These are phyloP conservation scores for Idaea biselata DNA, from an alignment of 2,888 invertebrate genomes.

Conservation along the genomic window DNA sequence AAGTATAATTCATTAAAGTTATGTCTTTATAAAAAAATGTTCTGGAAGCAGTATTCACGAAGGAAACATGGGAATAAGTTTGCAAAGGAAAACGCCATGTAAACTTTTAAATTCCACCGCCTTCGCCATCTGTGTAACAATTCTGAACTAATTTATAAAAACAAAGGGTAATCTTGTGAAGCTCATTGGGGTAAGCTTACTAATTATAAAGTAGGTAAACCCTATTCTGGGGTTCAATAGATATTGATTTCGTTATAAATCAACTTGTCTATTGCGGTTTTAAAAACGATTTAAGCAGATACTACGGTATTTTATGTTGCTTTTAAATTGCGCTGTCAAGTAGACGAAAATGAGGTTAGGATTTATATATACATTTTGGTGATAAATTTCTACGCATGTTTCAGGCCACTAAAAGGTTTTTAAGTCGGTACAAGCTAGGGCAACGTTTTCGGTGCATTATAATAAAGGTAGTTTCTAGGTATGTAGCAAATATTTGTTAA, in stretches of 20 bases:
- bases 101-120: too few species aligned
- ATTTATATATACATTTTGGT: not conserved
- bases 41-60: too few species aligned
- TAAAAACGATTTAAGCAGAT: not conserved
- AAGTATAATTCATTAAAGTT: too few species aligned
- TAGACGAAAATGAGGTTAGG: not conserved
- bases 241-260: not conserved
- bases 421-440: too few species aligned
- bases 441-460: too few species aligned
- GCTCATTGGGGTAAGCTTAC: not conserved
- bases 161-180: not conserved
- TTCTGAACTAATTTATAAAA: not conserved
- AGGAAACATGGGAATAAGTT: too few species aligned
- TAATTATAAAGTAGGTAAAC: not conserved
- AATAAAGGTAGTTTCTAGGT: too few species aligned
- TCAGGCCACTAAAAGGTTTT: too few species aligned
- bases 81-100: too few species aligned
- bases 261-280: not conserved
- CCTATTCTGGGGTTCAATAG: not conserved
- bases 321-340: not conserved
- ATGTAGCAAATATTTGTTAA: too few species aligned
- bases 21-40: too few species aligned
- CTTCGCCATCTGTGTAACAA: not conserved
- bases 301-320: not conserved
- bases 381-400: not conserved